phyloP scores from a whole-genome alignment of 2,888 invertebrate species.

The Eulithis testata region DNA sequence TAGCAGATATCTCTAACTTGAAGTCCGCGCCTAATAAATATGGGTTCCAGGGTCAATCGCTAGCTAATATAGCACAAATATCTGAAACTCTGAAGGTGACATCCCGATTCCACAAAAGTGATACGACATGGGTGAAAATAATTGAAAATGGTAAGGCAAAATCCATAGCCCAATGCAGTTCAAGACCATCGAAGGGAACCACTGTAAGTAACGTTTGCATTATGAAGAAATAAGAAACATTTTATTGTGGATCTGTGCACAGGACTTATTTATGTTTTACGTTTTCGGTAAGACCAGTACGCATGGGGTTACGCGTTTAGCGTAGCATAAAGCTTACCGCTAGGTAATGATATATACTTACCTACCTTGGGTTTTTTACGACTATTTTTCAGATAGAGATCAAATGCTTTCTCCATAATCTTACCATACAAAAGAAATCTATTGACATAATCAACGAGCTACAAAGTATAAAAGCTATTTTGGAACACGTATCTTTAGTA shows the following conservation, averaged over 20 bases:
- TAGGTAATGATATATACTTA: too few species aligned
- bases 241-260: too few species aligned
- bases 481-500: conserved; percentile 87
- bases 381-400: conserved; percentile 81
- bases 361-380: too few species aligned
- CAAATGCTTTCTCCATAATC: conserved; percentile 86
- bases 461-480: conserved; percentile 82
- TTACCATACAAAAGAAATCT: conserved; percentile 85
- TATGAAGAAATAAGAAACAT: too few species aligned
- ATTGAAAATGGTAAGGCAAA: conserved; percentile 78
- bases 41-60: conserved; percentile 88
- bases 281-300: too few species aligned
- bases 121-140: conserved; percentile 84
- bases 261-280: too few species aligned
- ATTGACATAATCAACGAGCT: conserved; percentile 82
- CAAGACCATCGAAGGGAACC: conserved; percentile 88
- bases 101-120: conserved; percentile 73
- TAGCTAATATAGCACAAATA: conserved; percentile 86
- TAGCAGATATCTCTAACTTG: conserved; percentile 78
- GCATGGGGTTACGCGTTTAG: too few species aligned
- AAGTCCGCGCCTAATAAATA: conserved; percentile 81
- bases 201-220: conserved; percentile 75
- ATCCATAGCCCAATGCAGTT: conserved; percentile 54
- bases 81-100: conserved; percentile 85
- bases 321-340: too few species aligned